Evolutionary conservation across 2,113 vertebrate genomes (phyloP).

Genomic region (Nyctibius bracteatus): DNA sequence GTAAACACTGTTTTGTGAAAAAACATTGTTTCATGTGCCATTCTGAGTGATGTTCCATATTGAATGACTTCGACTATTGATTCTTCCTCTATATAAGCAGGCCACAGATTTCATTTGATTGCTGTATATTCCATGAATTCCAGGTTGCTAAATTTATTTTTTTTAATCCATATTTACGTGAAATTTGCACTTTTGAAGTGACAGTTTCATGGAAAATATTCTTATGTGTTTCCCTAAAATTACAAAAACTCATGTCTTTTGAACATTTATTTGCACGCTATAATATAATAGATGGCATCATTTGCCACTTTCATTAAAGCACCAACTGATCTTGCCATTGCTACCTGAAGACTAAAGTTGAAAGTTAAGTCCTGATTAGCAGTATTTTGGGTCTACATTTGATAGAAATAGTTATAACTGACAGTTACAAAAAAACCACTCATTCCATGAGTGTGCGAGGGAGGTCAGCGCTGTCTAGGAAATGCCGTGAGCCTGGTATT

Average conservation of each 20-base stretch:
- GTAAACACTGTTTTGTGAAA: not conserved
- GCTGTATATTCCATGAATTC: not conserved
- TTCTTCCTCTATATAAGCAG: not conserved
- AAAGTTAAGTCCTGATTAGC: not conserved
- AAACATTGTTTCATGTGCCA: not conserved
- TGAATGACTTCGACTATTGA: not conserved
- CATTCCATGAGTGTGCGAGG: not conserved
- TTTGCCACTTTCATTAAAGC: not conserved
- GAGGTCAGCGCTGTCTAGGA: not conserved
- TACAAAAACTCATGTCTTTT: not conserved
- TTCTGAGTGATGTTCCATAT: not conserved
- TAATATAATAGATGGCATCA: constrained; percentile 4
- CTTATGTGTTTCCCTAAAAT: constrained; percentile 18
- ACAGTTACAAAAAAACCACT: not conserved
- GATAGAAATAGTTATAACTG: not conserved
- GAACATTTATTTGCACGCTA: constrained; percentile 46
- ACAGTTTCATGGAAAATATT: not conserved
- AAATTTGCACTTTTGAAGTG: constrained; percentile 36
- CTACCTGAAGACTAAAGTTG: constrained; percentile 7
- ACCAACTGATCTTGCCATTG: constrained; percentile 7
- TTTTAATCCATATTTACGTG: constrained; percentile 33
- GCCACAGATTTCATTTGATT: not conserved
- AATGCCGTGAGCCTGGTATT: not conserved
- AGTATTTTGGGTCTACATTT: not conserved
- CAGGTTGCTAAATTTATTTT: not conserved